Evolutionary conservation across 2,888 invertebrate species (phyloP).

Genomic region (Catocala sponsa): DNA sequence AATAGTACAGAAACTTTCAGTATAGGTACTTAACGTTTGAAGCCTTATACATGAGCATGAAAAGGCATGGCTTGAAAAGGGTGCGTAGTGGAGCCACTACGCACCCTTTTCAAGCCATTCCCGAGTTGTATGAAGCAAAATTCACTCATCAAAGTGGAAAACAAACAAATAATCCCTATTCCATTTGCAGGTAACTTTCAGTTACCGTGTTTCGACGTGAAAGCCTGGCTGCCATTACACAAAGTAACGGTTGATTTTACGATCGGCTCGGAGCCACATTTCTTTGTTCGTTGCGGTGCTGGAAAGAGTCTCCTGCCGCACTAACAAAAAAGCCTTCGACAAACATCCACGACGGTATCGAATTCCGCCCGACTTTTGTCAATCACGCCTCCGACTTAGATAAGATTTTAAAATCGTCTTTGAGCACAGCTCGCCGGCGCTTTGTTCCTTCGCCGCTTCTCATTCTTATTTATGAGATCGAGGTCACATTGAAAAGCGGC

Average conservation of each 20-base stretch:
- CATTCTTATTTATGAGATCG: conserved; percentile 72
- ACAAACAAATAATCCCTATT: conserved; percentile 39
- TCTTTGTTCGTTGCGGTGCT: conserved; percentile 56
- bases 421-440: conserved; percentile 54
- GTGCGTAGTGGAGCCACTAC: too few species aligned
- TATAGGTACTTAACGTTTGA: too few species aligned
- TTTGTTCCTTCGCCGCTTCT: conserved; percentile 60
- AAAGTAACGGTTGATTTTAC: conserved; percentile 65
- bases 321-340: conserved; percentile 58
- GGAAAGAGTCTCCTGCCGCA: conserved; percentile 43
- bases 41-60: too few species aligned
- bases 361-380: conserved; percentile 63
- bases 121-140: conserved; percentile 16
- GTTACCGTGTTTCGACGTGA: conserved; percentile 30
- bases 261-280: conserved; percentile 62
- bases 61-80: too few species aligned
- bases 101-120: conserved; percentile 3
- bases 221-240: conserved; percentile 55
- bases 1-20: too few species aligned
- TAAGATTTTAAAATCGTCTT: conserved; percentile 73
- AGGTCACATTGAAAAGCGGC: conserved; percentile 58
- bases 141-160: conserved; percentile 42
- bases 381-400: conserved; percentile 67
- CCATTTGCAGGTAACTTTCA: conserved; percentile 41
- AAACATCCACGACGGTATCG: conserved; percentile 60